Evolutionary conservation across 1,140 invertebrate species (phyloP).

Genomic region (Spodoptera litura): DNA sequence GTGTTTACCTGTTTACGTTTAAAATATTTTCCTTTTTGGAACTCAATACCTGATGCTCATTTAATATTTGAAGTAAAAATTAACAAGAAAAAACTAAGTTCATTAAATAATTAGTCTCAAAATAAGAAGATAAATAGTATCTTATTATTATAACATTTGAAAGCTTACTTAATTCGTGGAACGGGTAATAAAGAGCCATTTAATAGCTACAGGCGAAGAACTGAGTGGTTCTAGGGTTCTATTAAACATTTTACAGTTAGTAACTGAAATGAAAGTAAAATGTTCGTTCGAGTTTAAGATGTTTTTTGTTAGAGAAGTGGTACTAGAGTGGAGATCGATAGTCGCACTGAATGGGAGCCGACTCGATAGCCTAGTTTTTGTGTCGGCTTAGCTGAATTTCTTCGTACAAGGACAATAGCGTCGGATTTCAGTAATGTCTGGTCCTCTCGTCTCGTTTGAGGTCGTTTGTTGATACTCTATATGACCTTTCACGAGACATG

Average conservation of each 20-base stretch:
- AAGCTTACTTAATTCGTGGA: not conserved
- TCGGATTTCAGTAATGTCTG: slow-evolving; percentile 35
- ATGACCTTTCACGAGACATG: not conserved
- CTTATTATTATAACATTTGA: not conserved
- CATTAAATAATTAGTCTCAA: not conserved
- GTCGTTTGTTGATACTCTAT: not conserved
- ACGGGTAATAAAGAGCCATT: not conserved
- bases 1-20: too few relatives aligned
- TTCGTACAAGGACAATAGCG: slow-evolving; percentile 32
- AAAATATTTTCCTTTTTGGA: too few relatives aligned
- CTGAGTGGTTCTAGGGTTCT: not conserved
- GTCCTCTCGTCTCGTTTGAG: slow-evolving; percentile 1
- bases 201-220: slow-evolving; percentile 1
- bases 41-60: too few relatives aligned
- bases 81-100: not conserved
- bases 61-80: too few relatives aligned
- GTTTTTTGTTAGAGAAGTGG: slow-evolving; percentile 56
- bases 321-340: slow-evolving; percentile 62
- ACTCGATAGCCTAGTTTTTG: slow-evolving; percentile 56
- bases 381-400: slow-evolving; percentile 30
- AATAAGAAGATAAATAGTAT: not conserved
- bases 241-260: slow-evolving; percentile 18
- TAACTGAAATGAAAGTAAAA: slow-evolving; percentile 3
- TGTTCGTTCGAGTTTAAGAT: slow-evolving; percentile 11
- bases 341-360: slow-evolving; percentile 50